phyloP scores from a whole-genome alignment of 2,888 invertebrate genomes.

The Lobophora halterata region DNA sequence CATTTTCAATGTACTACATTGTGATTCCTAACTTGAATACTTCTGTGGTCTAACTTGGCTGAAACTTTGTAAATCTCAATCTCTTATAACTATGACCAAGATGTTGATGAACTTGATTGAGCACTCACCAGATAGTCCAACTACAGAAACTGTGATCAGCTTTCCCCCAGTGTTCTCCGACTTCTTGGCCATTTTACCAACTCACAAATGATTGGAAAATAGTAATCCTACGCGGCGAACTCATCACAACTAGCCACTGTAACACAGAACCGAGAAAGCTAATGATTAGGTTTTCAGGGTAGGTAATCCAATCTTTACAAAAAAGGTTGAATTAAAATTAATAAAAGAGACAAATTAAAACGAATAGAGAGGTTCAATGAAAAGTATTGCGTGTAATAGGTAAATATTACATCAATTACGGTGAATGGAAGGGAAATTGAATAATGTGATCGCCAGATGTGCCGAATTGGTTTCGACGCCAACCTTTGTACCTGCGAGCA shows the following conservation, averaged over 20 bases:
- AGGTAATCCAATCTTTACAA: not conserved
- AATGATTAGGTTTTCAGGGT: constrained; percentile 32
- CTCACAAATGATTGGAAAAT: constrained; percentile 40
- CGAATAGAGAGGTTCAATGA: not conserved
- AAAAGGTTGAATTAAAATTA: too few relatives aligned
- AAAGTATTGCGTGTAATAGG: constrained; percentile 17
- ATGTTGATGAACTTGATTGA: not conserved
- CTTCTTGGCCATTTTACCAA: constrained; percentile 85
- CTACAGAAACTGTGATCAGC: constrained; percentile 92
- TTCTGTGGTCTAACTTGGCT: too few relatives aligned
- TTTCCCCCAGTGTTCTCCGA: constrained; percentile 84
- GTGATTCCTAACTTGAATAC: too few relatives aligned
- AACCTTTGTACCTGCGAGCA: constrained; percentile 24
- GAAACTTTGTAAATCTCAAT: too few relatives aligned
- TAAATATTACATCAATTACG: constrained; percentile 46
- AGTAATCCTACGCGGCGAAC: constrained; percentile 51
- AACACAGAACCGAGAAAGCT: constrained; percentile 34
- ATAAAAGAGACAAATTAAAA: not conserved
- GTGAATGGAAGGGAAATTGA: constrained; percentile 48
- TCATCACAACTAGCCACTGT: constrained; percentile 66
- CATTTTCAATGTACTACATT: too few relatives aligned
- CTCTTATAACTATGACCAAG: too few relatives aligned
- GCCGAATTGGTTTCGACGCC: constrained; percentile 51
- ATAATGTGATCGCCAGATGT: constrained; percentile 56
- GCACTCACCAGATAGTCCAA: constrained; percentile 88